These are phyloP conservation scores for Auanema freiburgensis DNA, from an alignment of 2,888 invertebrate species.

Conservation along the genomic window DNA sequence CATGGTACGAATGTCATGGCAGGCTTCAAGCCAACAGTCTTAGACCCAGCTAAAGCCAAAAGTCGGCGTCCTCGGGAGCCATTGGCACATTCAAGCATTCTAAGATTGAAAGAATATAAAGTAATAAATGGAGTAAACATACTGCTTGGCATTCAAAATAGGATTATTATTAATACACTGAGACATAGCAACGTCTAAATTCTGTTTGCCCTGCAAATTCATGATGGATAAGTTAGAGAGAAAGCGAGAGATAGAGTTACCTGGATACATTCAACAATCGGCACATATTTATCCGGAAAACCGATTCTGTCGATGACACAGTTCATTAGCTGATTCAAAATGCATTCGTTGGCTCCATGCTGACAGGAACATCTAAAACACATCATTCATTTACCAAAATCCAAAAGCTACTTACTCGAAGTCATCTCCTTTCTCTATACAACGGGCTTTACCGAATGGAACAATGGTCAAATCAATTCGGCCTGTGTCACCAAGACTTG, in stretches of 20 bases:
- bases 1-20: conserved; percentile 62
- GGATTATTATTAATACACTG: conserved; percentile 35
- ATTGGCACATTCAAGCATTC: conserved; percentile 51
- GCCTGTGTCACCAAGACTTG: conserved; percentile 38
- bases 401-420: conserved; percentile 29
- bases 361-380: conserved; percentile 56
- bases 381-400: conserved; percentile 1
- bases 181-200: conserved; percentile 44
- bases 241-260: conserved; percentile 19
- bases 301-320: conserved; percentile 59
- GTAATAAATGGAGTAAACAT: conserved; percentile 3
- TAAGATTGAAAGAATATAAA: conserved; percentile 14
- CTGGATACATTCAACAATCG: conserved; percentile 51
- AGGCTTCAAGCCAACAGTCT: conserved; percentile 36
- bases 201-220: conserved; percentile 22
- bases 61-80: conserved; percentile 54
- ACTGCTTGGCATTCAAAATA: conserved; percentile 17
- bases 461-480: conserved; percentile 53
- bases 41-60: conserved; percentile 55
- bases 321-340: conserved; percentile 62
- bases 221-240: neutral
- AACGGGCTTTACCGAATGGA: conserved; percentile 63
- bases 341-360: conserved; percentile 60
- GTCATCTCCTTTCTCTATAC: conserved; percentile 46
- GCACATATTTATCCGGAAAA: conserved; percentile 49